Base-by-base conservation (phyloP, 53 echinoderm and acorn worm species). In the Apostichopus leukothele region DNA sequence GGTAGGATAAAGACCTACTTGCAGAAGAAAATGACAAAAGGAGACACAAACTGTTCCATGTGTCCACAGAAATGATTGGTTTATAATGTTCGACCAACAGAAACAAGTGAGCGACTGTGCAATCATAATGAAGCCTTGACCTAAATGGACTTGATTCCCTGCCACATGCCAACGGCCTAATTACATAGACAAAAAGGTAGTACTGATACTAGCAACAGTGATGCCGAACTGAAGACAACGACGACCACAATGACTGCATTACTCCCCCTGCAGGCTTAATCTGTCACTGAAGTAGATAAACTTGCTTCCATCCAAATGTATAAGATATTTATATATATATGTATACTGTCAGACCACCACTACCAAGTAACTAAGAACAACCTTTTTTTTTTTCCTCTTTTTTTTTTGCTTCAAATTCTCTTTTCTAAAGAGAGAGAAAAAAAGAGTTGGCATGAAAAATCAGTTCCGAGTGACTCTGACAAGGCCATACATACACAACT, bases 251-350 rank as follows among this genome's bases (percentile, higher is more conserved):
- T 57, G 57, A 57, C 57, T 7, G 57, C 57, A 6, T 71, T 1
- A 13, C 18, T 71, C 55, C 59, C 59, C 81, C 81, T 81, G 55
- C 20, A 81, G 81, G 81, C 81, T 81, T n/a, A 81, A 81, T 81
- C 81, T 81, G 81, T 81, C 81, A 81, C 81, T 81, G 59, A 21
- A 54, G 19, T 54, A 81, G 54, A 81, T 53, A 81, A 51, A 79
- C 63, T 63, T 63, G 79, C 51, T 51, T 19, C 79, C 55, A 81
- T 13, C 71, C 71, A 71, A n/a, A 71, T 18, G 21, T 19, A 71
- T 63, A 13, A 63, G 63, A 63, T 63, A 63, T 61, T 1, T 63
- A 79, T 81, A 77, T 12, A 74, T 19, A 74, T 22, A 19, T 9
- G n/a, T n/a, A 51, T 77, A 23, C 25, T 5, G 0, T 13, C 8